phyloP scores from a whole-genome alignment of 2,888 invertebrate species.

The Galerucella nymphaeae region DNA sequence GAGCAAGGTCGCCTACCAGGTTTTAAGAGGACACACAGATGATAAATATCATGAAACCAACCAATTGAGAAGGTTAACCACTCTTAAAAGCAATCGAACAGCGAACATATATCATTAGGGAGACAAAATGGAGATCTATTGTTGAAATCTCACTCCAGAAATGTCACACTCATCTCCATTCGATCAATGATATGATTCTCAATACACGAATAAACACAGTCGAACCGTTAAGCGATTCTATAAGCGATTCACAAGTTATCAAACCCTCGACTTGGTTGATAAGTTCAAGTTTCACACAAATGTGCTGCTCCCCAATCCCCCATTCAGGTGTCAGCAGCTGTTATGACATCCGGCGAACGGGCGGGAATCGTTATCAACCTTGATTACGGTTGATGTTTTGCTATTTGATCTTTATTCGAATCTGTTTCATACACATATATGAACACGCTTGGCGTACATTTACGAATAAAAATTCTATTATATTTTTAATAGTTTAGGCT shows the following conservation, averaged over 20 bases:
- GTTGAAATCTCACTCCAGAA: constrained; percentile 2
- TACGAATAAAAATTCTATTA: background rate
- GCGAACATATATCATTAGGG: background rate
- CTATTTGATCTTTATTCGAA: constrained; percentile 39
- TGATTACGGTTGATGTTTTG: constrained; percentile 36
- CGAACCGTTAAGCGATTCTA: constrained; percentile 27
- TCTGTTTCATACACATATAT: constrained; percentile 19
- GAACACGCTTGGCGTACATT: constrained; percentile 2
- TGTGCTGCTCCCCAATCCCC: constrained; percentile 24
- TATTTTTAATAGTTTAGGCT: background rate
- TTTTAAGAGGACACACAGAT: too few species aligned
- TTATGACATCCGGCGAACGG: constrained; percentile 42
- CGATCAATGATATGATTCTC: background rate
- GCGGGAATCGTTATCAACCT: constrained; percentile 41
- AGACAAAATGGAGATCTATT: background rate
- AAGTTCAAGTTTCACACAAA: constrained; percentile 38
- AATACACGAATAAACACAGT: constrained; percentile 9
- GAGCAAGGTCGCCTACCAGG: too few species aligned
- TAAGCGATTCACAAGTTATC: constrained; percentile 38
- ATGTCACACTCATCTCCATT: constrained; percentile 7
- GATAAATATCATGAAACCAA: too few species aligned
- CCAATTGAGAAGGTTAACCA: background rate
- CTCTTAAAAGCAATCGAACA: background rate
- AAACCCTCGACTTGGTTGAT: constrained; percentile 34
- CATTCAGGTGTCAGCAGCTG: constrained; percentile 41